Evolutionary conservation across 2,888 invertebrate species (phyloP), one percentile per base, ranked within the genome.

Genomic region (Melinaea marsaeus): DNA sequence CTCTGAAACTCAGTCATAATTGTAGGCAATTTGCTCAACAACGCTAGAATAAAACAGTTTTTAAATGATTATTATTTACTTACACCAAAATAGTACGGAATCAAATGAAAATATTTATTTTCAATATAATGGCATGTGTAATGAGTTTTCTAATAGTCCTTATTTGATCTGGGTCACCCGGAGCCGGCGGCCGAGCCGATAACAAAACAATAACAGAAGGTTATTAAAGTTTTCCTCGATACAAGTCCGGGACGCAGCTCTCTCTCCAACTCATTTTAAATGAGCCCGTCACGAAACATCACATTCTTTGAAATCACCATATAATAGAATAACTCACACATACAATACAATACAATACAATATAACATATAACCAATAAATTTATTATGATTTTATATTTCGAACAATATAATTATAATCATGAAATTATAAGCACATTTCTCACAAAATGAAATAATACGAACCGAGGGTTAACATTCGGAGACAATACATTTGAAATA

Each of bases 141-240:
- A 67, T 65, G 67, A 66, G 65, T 67, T 64, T 58, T 64, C 67
- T 63, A 61, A 64, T 70, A 69, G 69, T 70, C 69, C 69, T 67
- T 67, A 69, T 69, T 69, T 67, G 64, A 67, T 69, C 65, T 64
- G 67, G 70, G 69, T 70, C 69, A 64, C 60, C 63, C 56, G 55
- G 56, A 32, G 63, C 62, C 65, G 58, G 54, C 51, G 63, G 57
- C 63, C 61, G 61, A 64, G 48, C 63, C 67, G 63, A 67, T 71
- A 63, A 59, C 67, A 65, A 68, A 69, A 69, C 69, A 72, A 69
- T 67, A 68, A 69, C 68, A 68, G 63, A 65, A 66, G 61, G 68
- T 67, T 69, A 66, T 70, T 71, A 69, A 68, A 70, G 57, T 71
- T 69, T 62, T 60, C 57, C 51, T 64, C 62, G 60, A 37, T 57